phyloP scores from a whole-genome alignment of 1,140 invertebrate species.

The roundworm (Caenorhabditis elegans) region DNA sequence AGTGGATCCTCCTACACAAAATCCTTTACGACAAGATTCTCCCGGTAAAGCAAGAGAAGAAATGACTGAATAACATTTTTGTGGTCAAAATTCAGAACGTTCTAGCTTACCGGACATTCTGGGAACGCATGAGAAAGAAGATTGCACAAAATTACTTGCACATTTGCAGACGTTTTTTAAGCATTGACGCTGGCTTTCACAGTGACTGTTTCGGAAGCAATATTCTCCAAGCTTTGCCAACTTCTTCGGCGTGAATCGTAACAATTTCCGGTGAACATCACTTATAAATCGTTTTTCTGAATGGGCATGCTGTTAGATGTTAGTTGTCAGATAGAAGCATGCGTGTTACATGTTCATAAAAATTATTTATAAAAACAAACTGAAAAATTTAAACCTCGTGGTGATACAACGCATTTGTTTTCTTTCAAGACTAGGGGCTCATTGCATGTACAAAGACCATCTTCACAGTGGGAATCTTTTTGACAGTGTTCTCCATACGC shows the following conservation, averaged over 20 bases:
- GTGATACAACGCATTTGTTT: constrained; percentile 29
- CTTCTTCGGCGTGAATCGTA: neutral
- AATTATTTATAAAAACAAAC: no score
- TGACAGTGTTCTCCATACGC: constrained; percentile 33
- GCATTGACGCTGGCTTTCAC: constrained; percentile 2
- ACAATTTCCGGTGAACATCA: neutral
- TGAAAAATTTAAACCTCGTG: no score
- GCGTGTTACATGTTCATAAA: neutral
- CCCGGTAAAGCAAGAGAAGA: constrained; percentile 27
- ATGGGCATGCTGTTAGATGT: neutral
- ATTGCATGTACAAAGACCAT: constrained; percentile 37
- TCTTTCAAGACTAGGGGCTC: constrained; percentile 29
- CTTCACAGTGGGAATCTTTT: constrained; percentile 21
- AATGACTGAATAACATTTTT: constrained; percentile 6
- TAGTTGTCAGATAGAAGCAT: neutral
- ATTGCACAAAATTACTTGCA: neutral
- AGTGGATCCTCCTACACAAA: constrained; percentile 43
- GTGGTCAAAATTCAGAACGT: neutral
- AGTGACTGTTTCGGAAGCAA: neutral
- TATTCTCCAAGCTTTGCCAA: neutral
- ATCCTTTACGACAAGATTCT: constrained; percentile 4
- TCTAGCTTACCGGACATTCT: neutral
- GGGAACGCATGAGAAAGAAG: neutral
- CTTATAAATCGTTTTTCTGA: neutral
- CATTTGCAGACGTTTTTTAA: constrained; percentile 6